phyloP scores from a whole-genome alignment of 2,888 invertebrate genomes.

The Drosophila monieri region DNA sequence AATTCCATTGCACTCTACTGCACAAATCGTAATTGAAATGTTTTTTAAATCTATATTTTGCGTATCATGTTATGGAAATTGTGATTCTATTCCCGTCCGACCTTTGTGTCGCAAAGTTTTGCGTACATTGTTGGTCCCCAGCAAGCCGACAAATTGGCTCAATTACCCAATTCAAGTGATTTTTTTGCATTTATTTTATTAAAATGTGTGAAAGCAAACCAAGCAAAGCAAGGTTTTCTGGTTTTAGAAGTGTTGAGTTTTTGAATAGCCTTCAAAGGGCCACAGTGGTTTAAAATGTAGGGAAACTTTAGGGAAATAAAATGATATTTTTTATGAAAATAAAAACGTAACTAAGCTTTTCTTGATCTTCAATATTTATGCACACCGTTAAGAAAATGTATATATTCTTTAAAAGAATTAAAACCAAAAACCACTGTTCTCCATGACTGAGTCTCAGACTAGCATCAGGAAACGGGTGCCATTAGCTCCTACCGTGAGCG shows the following conservation, averaged over 20 bases:
- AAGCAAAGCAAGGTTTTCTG: conserved; percentile 45
- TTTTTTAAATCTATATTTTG: conserved; percentile 30
- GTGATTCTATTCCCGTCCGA: conserved; percentile 21
- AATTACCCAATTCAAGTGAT: conserved; percentile 82
- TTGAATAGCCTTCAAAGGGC: conserved; percentile 6
- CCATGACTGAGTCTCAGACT: conserved; percentile 26
- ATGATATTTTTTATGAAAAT: neutral
- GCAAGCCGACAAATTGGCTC: conserved; percentile 79
- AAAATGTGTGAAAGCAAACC: conserved; percentile 71
- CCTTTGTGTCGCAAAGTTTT: conserved; percentile 30
- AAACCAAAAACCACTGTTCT: conserved; percentile 52
- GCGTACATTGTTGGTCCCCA: conserved; percentile 26
- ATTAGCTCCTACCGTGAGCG: conserved; percentile 30
- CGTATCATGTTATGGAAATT: conserved; percentile 37
- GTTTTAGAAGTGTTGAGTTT: conserved; percentile 9
- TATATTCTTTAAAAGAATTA: neutral
- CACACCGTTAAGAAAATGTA: neutral
- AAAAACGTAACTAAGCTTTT: no score
- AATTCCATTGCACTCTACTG: conserved; percentile 5
- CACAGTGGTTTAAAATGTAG: conserved; percentile 28
- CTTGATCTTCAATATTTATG: no score
- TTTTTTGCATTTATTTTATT: conserved; percentile 80
- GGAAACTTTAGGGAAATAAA: neutral
- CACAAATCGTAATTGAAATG: conserved; percentile 13
- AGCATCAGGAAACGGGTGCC: conserved; percentile 66